These are phyloP conservation scores for Mystacides longicornis DNA, from an alignment of 2,888 invertebrate species.

Conservation along the genomic window DNA sequence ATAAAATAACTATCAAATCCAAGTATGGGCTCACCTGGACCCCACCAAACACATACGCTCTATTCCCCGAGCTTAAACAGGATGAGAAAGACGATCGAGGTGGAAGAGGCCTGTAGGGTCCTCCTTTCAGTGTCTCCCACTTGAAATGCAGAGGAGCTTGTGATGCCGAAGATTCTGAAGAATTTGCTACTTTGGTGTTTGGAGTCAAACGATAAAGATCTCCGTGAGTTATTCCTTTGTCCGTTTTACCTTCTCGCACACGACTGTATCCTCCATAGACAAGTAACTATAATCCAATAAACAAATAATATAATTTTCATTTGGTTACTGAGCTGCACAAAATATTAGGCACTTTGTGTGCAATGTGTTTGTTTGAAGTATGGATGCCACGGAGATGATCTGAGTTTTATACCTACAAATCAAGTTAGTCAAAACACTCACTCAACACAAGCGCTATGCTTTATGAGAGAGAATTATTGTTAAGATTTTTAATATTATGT, in stretches of 20 bases:
- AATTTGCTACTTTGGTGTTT: background rate
- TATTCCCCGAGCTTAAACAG: constrained; percentile 51
- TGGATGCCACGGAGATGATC: too few relatives aligned
- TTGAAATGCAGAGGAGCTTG: constrained; percentile 54
- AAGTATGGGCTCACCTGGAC: constrained; percentile 47
- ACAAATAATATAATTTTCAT: background rate
- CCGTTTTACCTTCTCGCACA: constrained; percentile 37
- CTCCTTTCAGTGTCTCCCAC: constrained; percentile 60
- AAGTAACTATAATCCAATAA: constrained; percentile 32
- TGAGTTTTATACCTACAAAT: too few relatives aligned
- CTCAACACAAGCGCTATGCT: too few relatives aligned
- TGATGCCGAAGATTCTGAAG: background rate
- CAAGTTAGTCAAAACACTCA: too few relatives aligned
- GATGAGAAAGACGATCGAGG: constrained; percentile 63
- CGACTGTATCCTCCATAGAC: constrained; percentile 46
- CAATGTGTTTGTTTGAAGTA: too few relatives aligned
- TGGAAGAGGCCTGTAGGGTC: constrained; percentile 56
- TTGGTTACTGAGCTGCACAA: too few relatives aligned
- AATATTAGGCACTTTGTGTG: too few relatives aligned
- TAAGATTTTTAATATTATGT: too few relatives aligned
- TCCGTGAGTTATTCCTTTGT: constrained; percentile 40
- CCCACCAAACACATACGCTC: constrained; percentile 80
- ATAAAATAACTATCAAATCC: too few relatives aligned
- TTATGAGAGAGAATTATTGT: too few relatives aligned
- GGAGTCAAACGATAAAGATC: constrained; percentile 38